These are phyloP conservation scores for Sarcophaga peregrina DNA, from an alignment of 1,140 invertebrate species.

Conservation along the genomic window DNA sequence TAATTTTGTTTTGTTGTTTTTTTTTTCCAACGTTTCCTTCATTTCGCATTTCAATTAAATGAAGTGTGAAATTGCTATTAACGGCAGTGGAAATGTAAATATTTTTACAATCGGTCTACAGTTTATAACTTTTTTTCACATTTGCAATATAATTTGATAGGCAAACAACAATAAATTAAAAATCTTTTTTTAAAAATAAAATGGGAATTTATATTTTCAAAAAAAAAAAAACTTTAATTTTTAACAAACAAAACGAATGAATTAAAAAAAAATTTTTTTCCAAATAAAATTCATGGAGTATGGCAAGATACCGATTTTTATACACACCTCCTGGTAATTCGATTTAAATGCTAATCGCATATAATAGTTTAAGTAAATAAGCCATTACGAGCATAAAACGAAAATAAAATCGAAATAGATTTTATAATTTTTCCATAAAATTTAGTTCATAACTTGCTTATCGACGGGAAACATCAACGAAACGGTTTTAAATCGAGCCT, in stretches of 20 bases:
- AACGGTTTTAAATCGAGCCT: background rate
- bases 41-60: slow-evolving; percentile 25
- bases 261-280: background rate
- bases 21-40: background rate
- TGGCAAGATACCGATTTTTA: too few relatives aligned
- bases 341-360: background rate
- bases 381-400: background rate
- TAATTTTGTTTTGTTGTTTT: background rate
- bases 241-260: background rate
- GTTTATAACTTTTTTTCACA: slow-evolving; percentile 29
- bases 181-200: background rate
- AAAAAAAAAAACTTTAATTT: background rate
- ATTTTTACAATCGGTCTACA: slow-evolving; percentile 33
- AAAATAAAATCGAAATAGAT: background rate
- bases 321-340: too few relatives aligned
- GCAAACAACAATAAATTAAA: background rate
- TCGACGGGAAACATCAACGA: background rate
- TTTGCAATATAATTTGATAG: slow-evolving; percentile 9
- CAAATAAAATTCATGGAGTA: too few relatives aligned
- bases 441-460: background rate
- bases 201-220: background rate
- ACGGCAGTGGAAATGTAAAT: slow-evolving; percentile 31
- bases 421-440: background rate
- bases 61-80: slow-evolving; percentile 34
- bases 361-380: slow-evolving; percentile 14